A percentile compares a stretch with the other conserved stretches of the same genome.
Evolutionary conservation across 1,140 invertebrate species (phyloP).

Genomic region (Andricus grossulariae): DNA sequence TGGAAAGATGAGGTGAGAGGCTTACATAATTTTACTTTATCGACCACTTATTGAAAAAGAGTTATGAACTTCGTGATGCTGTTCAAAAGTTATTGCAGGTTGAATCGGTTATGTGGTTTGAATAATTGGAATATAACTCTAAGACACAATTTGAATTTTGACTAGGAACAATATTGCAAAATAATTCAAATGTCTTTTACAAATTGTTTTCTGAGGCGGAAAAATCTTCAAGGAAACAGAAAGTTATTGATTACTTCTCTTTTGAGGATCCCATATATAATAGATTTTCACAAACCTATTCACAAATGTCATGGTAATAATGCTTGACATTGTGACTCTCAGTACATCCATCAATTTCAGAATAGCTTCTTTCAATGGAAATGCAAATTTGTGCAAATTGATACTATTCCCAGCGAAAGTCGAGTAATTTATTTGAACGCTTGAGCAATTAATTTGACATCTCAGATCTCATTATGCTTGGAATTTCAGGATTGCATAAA

Average conservation of each 20-base stretch:
- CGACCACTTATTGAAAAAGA: background rate
- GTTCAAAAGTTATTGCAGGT: background rate
- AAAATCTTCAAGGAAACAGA: background rate
- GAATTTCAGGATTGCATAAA: constrained; percentile 17
- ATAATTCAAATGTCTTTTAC: background rate
- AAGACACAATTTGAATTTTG: background rate
- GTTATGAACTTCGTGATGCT: background rate
- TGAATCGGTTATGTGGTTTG: background rate
- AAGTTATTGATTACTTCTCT: constrained; percentile 25
- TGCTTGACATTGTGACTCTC: background rate
- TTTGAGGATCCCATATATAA: constrained; percentile 1
- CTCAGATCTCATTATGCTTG: constrained; percentile 3
- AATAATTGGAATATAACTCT: constrained; percentile 9
- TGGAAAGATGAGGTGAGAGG: background rate
- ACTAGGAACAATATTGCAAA: background rate
- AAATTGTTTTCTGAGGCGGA: background rate
- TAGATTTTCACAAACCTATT: background rate
- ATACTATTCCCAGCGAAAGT: constrained; percentile 4
- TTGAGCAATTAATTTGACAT: constrained; percentile 29
- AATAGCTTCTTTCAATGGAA: constrained; percentile 8
- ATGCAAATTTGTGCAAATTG: background rate
- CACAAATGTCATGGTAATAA: constrained; percentile 3
- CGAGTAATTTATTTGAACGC: constrained; percentile 14
- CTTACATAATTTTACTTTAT: constrained; percentile 1
- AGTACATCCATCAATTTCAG: background rate